Percentiles rank a stretch among this genome's conserved stretches.
phyloP scores from a whole-genome alignment of 2,888 invertebrate genomes.

The Pogonocherus hispidulus region DNA sequence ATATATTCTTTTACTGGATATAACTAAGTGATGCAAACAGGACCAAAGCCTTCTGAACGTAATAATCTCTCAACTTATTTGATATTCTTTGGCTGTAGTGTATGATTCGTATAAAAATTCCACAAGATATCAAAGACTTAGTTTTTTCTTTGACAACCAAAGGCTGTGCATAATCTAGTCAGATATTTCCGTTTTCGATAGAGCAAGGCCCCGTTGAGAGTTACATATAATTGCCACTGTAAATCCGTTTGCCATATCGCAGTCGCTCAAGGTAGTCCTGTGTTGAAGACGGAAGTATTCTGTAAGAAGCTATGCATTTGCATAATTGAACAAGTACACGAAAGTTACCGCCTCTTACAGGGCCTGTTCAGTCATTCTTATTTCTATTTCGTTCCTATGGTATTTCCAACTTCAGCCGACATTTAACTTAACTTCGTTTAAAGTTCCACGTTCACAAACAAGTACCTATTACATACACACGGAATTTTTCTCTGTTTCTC shows the following conservation, averaged over 20 bases:
- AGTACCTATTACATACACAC: slow-evolving; percentile 57
- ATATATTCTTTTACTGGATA: no score
- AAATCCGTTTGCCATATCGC: slow-evolving; percentile 54
- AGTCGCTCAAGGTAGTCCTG: slow-evolving; percentile 42
- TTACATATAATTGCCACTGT: slow-evolving; percentile 53
- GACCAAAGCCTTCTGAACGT: no score
- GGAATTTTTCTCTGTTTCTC: slow-evolving; percentile 34
- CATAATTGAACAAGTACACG: slow-evolving; percentile 66
- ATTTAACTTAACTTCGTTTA: slow-evolving; percentile 63
- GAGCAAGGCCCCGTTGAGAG: slow-evolving; percentile 46
- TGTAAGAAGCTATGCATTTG: slow-evolving; percentile 58
- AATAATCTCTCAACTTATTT: no score
- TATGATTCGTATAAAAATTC: background rate
- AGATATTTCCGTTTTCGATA: background rate
- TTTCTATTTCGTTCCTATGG: slow-evolving; percentile 63
- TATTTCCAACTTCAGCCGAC: slow-evolving; percentile 62
- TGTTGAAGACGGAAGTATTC: slow-evolving; percentile 17
- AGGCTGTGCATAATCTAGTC: background rate
- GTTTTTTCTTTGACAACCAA: background rate
- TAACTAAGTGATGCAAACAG: no score
- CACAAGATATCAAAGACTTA: background rate
- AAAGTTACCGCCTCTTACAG: slow-evolving; percentile 63
- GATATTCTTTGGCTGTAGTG: no score
- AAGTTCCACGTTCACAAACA: slow-evolving; percentile 59
- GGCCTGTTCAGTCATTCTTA: slow-evolving; percentile 62